Percentiles rank a stretch among this genome's conserved stretches.
These are phyloP conservation scores for Ascidia mentula DNA, from an alignment of 23 tunicate species.

Conservation along the genomic window DNA sequence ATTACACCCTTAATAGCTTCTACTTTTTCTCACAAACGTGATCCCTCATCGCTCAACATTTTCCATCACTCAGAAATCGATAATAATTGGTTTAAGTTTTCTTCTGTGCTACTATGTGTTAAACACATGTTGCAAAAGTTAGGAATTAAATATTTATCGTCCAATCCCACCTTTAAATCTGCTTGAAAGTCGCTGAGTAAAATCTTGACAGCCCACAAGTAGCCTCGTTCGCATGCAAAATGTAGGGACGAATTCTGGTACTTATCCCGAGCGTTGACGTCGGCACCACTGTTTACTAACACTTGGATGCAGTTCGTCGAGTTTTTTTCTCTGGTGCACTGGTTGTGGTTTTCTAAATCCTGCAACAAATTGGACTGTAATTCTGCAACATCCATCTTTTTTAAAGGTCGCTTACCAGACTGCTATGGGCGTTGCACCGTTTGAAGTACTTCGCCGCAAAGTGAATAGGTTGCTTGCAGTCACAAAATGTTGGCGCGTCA, in stretches of 20 bases:
- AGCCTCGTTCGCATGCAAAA: conserved; percentile 21
- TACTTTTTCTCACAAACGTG: too few species aligned
- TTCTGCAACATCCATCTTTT: not conserved
- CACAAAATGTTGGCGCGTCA: not conserved
- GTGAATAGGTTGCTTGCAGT: not conserved
- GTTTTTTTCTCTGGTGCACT: not conserved
- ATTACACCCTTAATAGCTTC: too few species aligned
- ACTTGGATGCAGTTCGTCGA: conserved; percentile 23
- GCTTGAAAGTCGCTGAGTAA: not conserved
- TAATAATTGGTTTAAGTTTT: too few species aligned
- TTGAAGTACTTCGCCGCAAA: not conserved
- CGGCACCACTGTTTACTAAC: conserved; percentile 18
- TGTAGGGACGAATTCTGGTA: conserved; percentile 19
- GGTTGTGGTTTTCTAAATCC: not conserved
- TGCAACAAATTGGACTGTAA: not conserved
- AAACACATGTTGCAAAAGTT: too few species aligned
- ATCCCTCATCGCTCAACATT: too few species aligned
- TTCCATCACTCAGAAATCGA: too few species aligned
- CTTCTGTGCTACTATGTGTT: too few species aligned
- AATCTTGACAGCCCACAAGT: conserved; percentile 10
- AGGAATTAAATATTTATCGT: too few species aligned
- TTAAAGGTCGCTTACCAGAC: not conserved
- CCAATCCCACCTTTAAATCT: not conserved
- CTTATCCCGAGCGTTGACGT: conserved; percentile 22
- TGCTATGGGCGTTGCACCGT: not conserved